phyloP scores from a whole-genome alignment of 1,140 invertebrate genomes.

The Drosophila rhopaloa region DNA sequence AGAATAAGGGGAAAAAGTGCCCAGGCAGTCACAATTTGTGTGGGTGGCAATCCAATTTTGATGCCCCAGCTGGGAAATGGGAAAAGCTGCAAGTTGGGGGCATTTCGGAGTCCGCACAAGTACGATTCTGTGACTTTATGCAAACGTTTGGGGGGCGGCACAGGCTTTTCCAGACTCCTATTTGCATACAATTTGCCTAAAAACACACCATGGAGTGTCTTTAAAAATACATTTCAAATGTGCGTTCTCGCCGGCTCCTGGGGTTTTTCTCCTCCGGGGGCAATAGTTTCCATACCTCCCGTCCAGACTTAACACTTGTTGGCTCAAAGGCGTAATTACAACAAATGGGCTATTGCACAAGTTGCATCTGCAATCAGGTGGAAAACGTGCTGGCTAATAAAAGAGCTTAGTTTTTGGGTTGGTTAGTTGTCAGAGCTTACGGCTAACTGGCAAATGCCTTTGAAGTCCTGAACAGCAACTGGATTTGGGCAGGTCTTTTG shows the following conservation, averaged over 20 bases:
- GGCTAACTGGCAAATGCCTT: constrained; percentile 72
- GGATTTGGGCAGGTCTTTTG: constrained; percentile 48
- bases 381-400: constrained; percentile 70
- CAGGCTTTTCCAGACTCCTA: constrained; percentile 57
- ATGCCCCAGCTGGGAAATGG: constrained; percentile 57
- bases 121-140: constrained; percentile 38
- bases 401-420: constrained; percentile 57
- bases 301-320: constrained; percentile 73
- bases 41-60: constrained; percentile 76
- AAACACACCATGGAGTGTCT: constrained; percentile 77
- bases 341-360: constrained; percentile 68
- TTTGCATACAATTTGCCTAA: constrained; percentile 83
- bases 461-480: constrained; percentile 37
- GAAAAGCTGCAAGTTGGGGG: constrained; percentile 13
- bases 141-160: constrained; percentile 16
- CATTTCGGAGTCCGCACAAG: constrained; percentile 6
- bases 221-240: constrained; percentile 79
- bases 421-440: constrained; percentile 25
- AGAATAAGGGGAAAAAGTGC: constrained; percentile 24
- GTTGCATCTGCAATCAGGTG: constrained; percentile 70
- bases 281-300: constrained; percentile 25
- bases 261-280: constrained; percentile 22
- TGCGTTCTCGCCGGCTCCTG: constrained; percentile 28
- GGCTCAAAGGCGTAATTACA: constrained; percentile 81
- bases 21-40: constrained; percentile 51